A percentile compares a stretch with the other conserved stretches of the same genome.
phyloP scores from a whole-genome alignment of 2,888 invertebrate genomes.

The Microctonus brassicae region DNA sequence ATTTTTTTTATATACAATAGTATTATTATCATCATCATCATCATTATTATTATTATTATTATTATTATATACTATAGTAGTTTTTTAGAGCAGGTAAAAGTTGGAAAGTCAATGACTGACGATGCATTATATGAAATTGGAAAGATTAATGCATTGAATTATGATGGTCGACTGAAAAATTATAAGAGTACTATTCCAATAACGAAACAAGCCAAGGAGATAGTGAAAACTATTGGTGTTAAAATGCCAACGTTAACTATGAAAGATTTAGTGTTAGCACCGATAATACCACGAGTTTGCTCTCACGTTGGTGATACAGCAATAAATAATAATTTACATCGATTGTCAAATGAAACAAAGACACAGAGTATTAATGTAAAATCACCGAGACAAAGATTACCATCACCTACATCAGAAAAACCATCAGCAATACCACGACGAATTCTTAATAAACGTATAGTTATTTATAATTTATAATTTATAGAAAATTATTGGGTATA shows the following conservation, averaged over 20 bases:
- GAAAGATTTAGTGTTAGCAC: conserved; percentile 23
- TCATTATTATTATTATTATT: not conserved
- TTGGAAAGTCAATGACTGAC: not conserved
- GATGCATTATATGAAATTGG: not conserved
- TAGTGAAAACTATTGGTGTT: not conserved
- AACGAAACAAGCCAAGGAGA: conserved; percentile 6
- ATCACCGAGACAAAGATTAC: not conserved
- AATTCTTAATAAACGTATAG: not conserved
- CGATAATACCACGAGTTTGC: conserved; percentile 6
- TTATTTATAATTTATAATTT: not conserved
- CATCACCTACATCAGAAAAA: not conserved
- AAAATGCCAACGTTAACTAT: conserved; percentile 16
- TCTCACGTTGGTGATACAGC: conserved; percentile 8
- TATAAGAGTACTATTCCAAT: conserved; percentile 14
- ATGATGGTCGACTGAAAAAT: conserved; percentile 13
- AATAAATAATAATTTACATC: conserved; percentile 1
- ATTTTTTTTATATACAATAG: not conserved
- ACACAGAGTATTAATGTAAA: not conserved
- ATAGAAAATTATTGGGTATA: no score
- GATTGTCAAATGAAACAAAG: not conserved
- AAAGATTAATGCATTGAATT: conserved; percentile 20
- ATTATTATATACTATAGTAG: not conserved
- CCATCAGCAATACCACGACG: conserved; percentile 4
- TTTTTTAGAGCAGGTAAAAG: not conserved
- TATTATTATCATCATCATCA: no score